Evolutionary conservation across 2,888 invertebrate genomes (phyloP).

Genomic region (Oscheius sp.): DNA sequence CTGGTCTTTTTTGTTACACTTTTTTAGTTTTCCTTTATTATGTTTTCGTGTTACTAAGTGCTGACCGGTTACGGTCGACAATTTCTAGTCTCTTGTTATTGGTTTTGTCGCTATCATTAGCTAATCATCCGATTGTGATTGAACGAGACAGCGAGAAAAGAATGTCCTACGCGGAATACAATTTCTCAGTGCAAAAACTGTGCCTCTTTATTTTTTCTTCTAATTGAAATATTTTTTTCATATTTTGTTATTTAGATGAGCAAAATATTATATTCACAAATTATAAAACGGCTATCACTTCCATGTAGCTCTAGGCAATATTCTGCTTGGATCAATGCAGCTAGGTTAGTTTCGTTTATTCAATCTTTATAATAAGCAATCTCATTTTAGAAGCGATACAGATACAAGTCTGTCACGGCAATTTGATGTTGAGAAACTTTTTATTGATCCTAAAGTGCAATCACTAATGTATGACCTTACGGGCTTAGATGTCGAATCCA

Average conservation of each 20-base stretch:
- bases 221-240: background rate
- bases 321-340: slow-evolving; percentile 49
- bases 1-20: no score
- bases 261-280: background rate
- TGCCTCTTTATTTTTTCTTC: background rate
- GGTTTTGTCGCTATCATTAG: no score
- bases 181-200: no score
- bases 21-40: no score
- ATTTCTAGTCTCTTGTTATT: no score
- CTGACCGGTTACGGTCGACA: no score
- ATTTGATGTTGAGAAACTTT: slow-evolving; percentile 63
- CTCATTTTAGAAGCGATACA: slow-evolving; percentile 42
- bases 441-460: slow-evolving; percentile 64
- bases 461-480: slow-evolving; percentile 61
- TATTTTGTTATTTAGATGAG: background rate
- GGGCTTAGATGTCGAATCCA: slow-evolving; percentile 66
- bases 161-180: no score
- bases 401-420: slow-evolving; percentile 34
- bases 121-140: no score
- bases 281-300: background rate
- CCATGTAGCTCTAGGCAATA: background rate
- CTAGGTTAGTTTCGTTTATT: slow-evolving; percentile 36
- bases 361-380: background rate
- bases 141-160: no score
- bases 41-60: no score